Conservation (phyloP, 1,140 invertebrate genomes). For the Drosophila pectinifera region DNA sequence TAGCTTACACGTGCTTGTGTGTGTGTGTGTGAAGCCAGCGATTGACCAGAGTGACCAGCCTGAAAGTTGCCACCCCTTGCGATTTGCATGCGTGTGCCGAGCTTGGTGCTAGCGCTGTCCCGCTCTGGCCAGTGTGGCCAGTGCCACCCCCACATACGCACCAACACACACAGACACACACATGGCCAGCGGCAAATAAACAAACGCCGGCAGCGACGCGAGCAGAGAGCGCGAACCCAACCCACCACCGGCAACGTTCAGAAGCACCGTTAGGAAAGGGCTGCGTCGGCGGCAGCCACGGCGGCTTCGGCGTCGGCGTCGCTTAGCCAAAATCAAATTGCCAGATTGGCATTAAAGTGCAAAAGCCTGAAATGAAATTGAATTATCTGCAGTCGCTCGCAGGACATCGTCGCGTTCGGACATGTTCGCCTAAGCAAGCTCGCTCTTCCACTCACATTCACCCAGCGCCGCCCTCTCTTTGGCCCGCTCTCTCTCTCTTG, state of each 20-base stretch:
- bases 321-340: slow-evolving; percentile 81
- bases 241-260: slow-evolving; percentile 29
- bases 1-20: not conserved
- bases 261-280: slow-evolving; percentile 47
- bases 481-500: slow-evolving; percentile 12
- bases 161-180: slow-evolving; percentile 30
- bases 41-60: slow-evolving; percentile 47
- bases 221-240: slow-evolving; percentile 32
- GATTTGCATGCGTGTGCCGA: slow-evolving; percentile 6
- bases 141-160: slow-evolving; percentile 73
- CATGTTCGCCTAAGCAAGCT: slow-evolving; percentile 51
- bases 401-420: slow-evolving; percentile 84
- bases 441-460: slow-evolving; percentile 14
- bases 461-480: slow-evolving; percentile 23
- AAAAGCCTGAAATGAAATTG: slow-evolving; percentile 85
- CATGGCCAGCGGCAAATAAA: slow-evolving; percentile 76
- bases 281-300: slow-evolving; percentile 33
- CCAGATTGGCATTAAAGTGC: slow-evolving; percentile 84
- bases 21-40: slow-evolving; percentile 11
- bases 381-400: slow-evolving; percentile 85
- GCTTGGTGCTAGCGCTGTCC: slow-evolving; percentile 17
- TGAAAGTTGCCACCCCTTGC: slow-evolving; percentile 29
- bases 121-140: slow-evolving; percentile 35
- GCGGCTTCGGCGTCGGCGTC: slow-evolving; percentile 34
- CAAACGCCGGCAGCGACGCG: slow-evolving; percentile 47